Evolutionary conservation across 2,888 invertebrate genomes (phyloP).

Genomic region (Bellardia pandia): DNA sequence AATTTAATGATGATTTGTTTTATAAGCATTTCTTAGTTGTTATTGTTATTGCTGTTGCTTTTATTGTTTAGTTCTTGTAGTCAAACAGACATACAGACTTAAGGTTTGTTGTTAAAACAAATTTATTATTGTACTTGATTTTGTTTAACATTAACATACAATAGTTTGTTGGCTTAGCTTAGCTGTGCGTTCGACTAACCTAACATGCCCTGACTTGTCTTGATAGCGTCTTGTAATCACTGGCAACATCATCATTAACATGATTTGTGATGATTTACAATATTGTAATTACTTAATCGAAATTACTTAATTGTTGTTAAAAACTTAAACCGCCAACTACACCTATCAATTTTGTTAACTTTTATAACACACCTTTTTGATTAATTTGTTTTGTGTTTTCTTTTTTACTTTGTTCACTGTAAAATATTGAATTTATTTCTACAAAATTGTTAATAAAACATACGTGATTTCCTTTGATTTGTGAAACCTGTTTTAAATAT

Average conservation of each 20-base stretch:
- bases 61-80: conserved; percentile 17
- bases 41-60: conserved; percentile 9
- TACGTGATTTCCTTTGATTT: conserved; percentile 39
- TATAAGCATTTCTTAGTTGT: conserved; percentile 16
- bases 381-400: not conserved
- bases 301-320: conserved; percentile 51
- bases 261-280: conserved; percentile 69
- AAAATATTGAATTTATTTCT: not conserved
- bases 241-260: conserved; percentile 65
- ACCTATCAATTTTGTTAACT: conserved; percentile 12
- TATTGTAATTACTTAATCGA: conserved; percentile 69
- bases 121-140: conserved; percentile 42
- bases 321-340: conserved; percentile 27
- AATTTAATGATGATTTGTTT: conserved; percentile 72
- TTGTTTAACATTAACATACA: conserved; percentile 57
- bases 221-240: conserved; percentile 49
- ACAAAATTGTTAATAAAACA: conserved; percentile 5
- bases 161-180: not conserved
- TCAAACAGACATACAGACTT: not conserved
- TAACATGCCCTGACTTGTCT: conserved; percentile 2
- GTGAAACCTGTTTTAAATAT: not conserved
- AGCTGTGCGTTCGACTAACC: conserved; percentile 5
- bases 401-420: not conserved
- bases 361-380: not conserved
- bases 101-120: conserved; percentile 22